These are phyloP conservation scores for Neofelis nebulosa DNA, from an alignment of 2,113 vertebrate genomes.

Conservation along the genomic window DNA sequence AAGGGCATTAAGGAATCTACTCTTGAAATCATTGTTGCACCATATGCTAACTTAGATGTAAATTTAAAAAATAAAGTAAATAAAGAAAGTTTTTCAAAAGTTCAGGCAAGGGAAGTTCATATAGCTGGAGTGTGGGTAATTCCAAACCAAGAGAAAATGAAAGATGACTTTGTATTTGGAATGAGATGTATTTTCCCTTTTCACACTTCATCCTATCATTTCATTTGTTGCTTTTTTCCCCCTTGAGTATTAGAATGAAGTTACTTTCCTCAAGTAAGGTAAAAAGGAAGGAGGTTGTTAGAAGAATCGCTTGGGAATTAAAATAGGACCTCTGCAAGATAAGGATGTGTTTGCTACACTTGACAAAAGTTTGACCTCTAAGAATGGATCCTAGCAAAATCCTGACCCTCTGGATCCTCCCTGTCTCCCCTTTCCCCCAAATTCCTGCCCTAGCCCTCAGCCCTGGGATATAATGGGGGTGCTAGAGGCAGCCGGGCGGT, in stretches of 20 bases:
- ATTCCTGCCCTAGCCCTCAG: background rate
- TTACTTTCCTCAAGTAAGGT: background rate
- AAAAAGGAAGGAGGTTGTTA: background rate
- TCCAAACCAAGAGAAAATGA: background rate
- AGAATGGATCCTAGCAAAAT: background rate
- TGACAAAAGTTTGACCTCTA: background rate
- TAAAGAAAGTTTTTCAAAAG: background rate
- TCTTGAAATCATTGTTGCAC: no score
- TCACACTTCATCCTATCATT: background rate
- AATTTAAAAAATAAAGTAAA: no score
- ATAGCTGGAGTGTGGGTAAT: background rate
- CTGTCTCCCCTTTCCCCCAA: background rate
- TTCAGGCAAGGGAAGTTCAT: background rate
- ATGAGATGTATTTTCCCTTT: background rate
- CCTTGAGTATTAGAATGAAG: constrained; percentile 1
- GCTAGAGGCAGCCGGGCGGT: background rate
- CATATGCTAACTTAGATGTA: no score
- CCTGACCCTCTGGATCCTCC: background rate
- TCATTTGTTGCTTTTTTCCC: background rate
- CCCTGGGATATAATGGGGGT: background rate
- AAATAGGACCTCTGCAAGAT: background rate
- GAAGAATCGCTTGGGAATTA: background rate
- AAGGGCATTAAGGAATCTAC: no score
- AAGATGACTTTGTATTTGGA: background rate
- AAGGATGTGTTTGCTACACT: background rate